A percentile compares a stretch with the other conserved stretches of the same genome.
Conservation (phyloP, 1,140 invertebrate species). For the Leptinotarsa undecemlineata region DNA sequence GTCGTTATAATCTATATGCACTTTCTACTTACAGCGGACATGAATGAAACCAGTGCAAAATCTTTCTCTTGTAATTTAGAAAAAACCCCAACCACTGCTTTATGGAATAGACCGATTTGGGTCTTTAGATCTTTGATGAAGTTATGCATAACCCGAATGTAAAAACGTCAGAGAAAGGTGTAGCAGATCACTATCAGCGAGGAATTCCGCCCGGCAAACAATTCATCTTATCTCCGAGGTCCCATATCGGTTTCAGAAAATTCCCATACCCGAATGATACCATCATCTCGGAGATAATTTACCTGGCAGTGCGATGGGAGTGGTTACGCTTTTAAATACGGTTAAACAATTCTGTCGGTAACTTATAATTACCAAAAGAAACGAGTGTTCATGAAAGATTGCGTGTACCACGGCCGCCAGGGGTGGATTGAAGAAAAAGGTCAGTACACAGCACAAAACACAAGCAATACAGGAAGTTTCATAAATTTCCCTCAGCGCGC, state of each 20-base stretch:
- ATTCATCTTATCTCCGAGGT: neutral
- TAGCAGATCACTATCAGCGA: neutral
- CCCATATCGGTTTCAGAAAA: neutral
- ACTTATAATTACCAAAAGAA: slow-evolving; percentile 26
- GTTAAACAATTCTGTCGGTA: slow-evolving; percentile 20
- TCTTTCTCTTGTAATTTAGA: no score
- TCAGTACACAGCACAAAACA: neutral
- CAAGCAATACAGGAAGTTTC: no score
- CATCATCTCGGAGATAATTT: slow-evolving; percentile 10
- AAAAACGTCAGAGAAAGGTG: no score
- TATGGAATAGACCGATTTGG: no score
- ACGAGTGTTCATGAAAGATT: slow-evolving; percentile 22
- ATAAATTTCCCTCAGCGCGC: no score
- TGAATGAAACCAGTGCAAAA: no score
- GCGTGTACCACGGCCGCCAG: slow-evolving; percentile 7
- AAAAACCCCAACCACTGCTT: no score
- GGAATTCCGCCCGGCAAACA: neutral
- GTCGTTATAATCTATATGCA: no score
- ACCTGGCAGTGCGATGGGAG: slow-evolving; percentile 23
- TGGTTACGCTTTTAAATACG: slow-evolving; percentile 27
- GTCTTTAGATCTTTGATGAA: no score
- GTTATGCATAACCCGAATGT: no score
- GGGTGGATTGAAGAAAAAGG: neutral
- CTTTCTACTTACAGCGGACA: no score
- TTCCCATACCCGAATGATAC: slow-evolving; percentile 12